Evolutionary conservation across 2,113 vertebrate genomes (phyloP).

Genomic region (cat (Felis catus)): DNA sequence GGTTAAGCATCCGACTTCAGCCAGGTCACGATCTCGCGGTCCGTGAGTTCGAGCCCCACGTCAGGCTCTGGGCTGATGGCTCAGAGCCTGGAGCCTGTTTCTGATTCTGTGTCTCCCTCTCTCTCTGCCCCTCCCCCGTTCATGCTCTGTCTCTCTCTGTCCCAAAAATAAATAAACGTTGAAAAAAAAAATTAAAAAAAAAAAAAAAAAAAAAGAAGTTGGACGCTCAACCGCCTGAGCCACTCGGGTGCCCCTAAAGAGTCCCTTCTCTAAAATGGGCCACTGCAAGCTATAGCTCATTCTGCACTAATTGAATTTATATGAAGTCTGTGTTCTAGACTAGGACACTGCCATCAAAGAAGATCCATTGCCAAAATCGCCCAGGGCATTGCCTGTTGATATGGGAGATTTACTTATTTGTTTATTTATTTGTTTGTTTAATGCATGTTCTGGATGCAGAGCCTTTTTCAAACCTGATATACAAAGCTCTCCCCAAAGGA

Average conservation of each 20-base stretch:
- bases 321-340: neutral
- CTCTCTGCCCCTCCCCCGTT: too few relatives aligned
- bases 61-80: too few relatives aligned
- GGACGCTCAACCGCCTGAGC: too few relatives aligned
- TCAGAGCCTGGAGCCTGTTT: too few relatives aligned
- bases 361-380: slow-evolving; percentile 9
- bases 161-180: too few relatives aligned
- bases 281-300: neutral
- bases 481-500: slow-evolving; percentile 16
- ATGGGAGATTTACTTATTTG: neutral
- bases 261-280: neutral
- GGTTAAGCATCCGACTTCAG: too few relatives aligned
- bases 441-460: neutral
- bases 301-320: neutral
- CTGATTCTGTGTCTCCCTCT: too few relatives aligned
- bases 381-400: neutral
- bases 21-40: too few relatives aligned
- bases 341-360: neutral
- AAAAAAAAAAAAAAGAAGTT: too few relatives aligned
- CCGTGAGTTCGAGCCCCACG: too few relatives aligned
- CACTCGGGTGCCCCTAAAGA: neutral
- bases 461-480: neutral
- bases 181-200: too few relatives aligned
- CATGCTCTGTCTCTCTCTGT: too few relatives aligned
- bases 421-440: slow-evolving; percentile 33